Conservation (phyloP, 2,888 invertebrate genomes). For the Drosophila mulleri region DNA sequence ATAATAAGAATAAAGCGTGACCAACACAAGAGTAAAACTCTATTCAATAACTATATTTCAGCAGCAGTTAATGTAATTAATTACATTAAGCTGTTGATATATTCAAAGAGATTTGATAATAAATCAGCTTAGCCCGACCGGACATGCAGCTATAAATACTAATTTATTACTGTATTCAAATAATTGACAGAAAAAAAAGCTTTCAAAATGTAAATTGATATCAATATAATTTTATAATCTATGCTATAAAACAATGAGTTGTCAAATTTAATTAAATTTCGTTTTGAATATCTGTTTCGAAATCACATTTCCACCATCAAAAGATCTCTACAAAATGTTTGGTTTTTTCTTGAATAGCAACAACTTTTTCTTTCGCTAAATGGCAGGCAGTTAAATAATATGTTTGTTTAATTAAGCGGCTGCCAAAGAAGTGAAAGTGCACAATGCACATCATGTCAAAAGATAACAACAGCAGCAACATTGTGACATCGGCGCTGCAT, state of each 20-base stretch:
- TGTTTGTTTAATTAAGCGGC: conserved; percentile 67
- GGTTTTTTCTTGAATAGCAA: conserved; percentile 12
- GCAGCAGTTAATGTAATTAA: background rate
- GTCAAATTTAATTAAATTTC: background rate
- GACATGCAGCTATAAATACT: background rate
- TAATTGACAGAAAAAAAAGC: background rate
- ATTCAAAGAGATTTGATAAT: background rate
- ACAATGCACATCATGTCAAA: conserved; percentile 45
- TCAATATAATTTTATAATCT: background rate
- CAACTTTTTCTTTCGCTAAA: conserved; percentile 49
- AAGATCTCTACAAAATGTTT: conserved; percentile 4
- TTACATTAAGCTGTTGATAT: background rate
- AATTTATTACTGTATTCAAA: background rate
- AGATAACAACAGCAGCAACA: conserved; percentile 4
- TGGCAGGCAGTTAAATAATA: conserved; percentile 65
- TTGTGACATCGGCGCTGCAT: conserved; percentile 30
- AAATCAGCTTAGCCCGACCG: background rate
- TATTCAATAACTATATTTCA: background rate
- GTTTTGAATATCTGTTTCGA: background rate
- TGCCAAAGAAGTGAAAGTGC: conserved; percentile 61
- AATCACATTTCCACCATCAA: background rate
- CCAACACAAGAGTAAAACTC: background rate
- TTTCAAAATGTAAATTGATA: background rate
- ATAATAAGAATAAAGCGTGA: background rate
- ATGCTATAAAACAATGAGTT: background rate